phyloP scores from a whole-genome alignment of 37 sponge, comb jelly and placozoan species.

The Theonella swinhoei region DNA sequence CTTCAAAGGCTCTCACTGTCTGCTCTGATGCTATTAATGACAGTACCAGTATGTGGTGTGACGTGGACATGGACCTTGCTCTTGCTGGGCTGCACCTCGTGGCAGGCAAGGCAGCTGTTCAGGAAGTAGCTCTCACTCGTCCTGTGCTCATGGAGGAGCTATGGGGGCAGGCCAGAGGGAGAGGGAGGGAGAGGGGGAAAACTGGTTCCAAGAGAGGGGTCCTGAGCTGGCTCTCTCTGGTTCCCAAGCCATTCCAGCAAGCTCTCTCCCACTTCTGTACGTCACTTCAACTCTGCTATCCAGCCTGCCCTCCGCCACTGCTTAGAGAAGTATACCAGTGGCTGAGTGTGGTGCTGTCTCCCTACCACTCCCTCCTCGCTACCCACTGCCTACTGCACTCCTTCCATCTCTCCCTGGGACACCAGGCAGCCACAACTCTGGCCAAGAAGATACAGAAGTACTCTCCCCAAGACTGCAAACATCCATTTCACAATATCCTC shows the following conservation, averaged over 20 bases:
- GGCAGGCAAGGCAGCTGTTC: neutral
- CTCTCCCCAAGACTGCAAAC: neutral
- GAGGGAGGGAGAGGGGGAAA: neutral
- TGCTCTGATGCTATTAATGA: neutral
- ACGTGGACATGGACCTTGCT: neutral
- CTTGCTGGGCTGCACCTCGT: neutral
- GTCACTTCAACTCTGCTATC: slow-evolving; percentile 39
- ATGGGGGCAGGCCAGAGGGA: neutral
- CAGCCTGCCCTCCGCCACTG: slow-evolving; percentile 1
- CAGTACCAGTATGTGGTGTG: neutral
- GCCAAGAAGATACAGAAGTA: slow-evolving; percentile 40
- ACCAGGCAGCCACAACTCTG: slow-evolving; percentile 16
- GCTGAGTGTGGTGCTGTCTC: slow-evolving; percentile 10
- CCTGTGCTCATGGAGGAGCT: neutral
- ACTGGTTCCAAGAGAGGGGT: neutral
- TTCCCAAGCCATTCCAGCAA: neutral
- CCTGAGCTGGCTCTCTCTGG: neutral
- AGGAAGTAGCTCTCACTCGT: neutral
- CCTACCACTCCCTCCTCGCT: neutral
- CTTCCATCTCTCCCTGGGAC: slow-evolving; percentile 17
- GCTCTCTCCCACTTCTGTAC: slow-evolving; percentile 22
- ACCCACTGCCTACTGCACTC: slow-evolving; percentile 34
- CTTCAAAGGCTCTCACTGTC: neutral
- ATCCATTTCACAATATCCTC: neutral
- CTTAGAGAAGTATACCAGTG: slow-evolving; percentile 34